These are phyloP conservation scores for Fistularia commersonii DNA, from an alignment of 2,797 vertebrate species.

Conservation along the genomic window DNA sequence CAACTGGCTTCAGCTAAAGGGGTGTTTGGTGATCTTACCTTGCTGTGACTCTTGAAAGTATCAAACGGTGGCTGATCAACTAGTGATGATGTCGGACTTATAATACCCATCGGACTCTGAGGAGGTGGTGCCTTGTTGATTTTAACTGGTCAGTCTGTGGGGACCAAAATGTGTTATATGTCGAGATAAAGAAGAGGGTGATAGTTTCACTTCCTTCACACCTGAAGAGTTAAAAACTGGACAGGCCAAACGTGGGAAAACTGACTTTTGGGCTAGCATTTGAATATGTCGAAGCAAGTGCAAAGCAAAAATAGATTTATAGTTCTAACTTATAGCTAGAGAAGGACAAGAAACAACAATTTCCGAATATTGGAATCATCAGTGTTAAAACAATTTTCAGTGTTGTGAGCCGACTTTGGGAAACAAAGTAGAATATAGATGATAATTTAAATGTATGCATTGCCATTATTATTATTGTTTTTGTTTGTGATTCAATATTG, in stretches of 20 bases:
- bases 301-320: neutral
- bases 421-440: too few species aligned
- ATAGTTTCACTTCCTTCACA: neutral
- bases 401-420: too few species aligned
- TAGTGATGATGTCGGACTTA: neutral
- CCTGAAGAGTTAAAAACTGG: too few species aligned
- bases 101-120: neutral
- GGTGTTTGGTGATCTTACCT: conserved; percentile 9
- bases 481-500: too few species aligned
- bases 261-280: too few species aligned
- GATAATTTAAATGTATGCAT: too few species aligned
- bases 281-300: neutral
- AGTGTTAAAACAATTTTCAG: too few species aligned
- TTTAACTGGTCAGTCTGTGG: neutral
- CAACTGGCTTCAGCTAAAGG: neutral
- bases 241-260: too few species aligned
- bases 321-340: too few species aligned
- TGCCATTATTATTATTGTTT: too few species aligned
- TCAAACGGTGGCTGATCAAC: conserved; percentile 1
- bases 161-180: neutral
- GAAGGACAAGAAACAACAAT: too few species aligned
- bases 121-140: conserved; percentile 6
- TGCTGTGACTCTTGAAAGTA: neutral
- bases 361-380: too few species aligned
- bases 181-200: neutral